These are phyloP conservation scores for Nematopogon swammerdamellus DNA, from an alignment of 2,888 invertebrate species.

Conservation along the genomic window DNA sequence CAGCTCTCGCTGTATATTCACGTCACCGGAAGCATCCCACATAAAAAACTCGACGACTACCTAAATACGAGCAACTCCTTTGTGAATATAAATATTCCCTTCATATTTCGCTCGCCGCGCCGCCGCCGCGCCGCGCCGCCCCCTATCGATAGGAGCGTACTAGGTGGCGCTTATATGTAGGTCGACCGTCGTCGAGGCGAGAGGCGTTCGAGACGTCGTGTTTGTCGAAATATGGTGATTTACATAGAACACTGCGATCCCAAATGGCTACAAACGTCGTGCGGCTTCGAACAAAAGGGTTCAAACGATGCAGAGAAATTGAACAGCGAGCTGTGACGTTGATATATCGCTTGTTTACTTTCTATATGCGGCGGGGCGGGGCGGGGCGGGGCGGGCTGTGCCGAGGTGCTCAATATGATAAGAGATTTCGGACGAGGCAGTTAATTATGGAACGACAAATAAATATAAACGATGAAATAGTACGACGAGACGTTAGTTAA, in stretches of 20 bases:
- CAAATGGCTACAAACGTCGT: neutral
- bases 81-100: slow-evolving; percentile 1
- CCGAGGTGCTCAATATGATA: neutral
- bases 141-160: no score
- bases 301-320: slow-evolving; percentile 1
- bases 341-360: neutral
- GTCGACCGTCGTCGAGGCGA: no score
- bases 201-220: neutral
- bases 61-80: neutral
- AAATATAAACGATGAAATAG: no score
- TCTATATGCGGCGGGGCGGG: neutral
- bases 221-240: slow-evolving; percentile 4
- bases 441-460: no score
- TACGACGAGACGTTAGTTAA: no score
- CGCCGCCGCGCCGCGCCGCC: slow-evolving; percentile 2
- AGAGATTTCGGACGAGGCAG: neutral
- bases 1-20: no score
- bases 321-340: neutral
- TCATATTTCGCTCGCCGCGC: slow-evolving; percentile 4
- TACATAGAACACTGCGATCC: slow-evolving; percentile 6
- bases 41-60: neutral
- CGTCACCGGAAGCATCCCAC: no score
- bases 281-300: neutral
- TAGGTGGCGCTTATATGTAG: no score
- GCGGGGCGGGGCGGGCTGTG: neutral